A percentile compares a stretch with the other conserved stretches of the same genome.
These are phyloP conservation scores for Amblyopsis rosae DNA, from an alignment of 2,113 vertebrate species.

Conservation along the genomic window DNA sequence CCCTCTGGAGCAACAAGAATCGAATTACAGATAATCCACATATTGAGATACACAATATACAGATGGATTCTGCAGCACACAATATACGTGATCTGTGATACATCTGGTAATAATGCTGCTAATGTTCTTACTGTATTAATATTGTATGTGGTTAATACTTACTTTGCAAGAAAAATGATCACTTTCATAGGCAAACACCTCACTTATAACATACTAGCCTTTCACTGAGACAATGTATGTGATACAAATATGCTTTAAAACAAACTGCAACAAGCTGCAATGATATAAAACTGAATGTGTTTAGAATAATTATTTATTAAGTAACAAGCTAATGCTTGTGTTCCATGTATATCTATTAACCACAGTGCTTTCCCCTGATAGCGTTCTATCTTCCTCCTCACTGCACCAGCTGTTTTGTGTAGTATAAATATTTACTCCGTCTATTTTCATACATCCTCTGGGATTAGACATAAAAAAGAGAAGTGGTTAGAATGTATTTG, in stretches of 20 bases:
- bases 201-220: background rate
- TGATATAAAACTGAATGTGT: background rate
- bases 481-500: conserved; percentile 44
- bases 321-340: background rate
- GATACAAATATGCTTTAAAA: conserved; percentile 11
- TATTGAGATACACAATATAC: background rate
- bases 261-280: conserved; percentile 5
- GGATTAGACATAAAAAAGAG: conserved; percentile 37
- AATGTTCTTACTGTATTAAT: background rate
- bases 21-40: background rate
- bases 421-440: conserved; percentile 42
- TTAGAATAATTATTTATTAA: background rate
- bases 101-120: background rate
- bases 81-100: background rate
- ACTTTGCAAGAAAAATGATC: conserved; percentile 31
- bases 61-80: background rate
- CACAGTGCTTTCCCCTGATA: conserved; percentile 31
- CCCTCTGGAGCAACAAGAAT: background rate
- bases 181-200: background rate
- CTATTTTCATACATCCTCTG: conserved; percentile 53
- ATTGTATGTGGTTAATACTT: conserved; percentile 1
- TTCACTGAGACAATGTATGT: background rate
- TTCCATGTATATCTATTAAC: background rate
- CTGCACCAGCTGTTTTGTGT: conserved; percentile 47
- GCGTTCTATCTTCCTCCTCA: conserved; percentile 20